Percentiles rank a stretch among this genome's conserved stretches.
Evolutionary conservation across 2,888 invertebrate genomes (phyloP).

Genomic region (Pseudanteris insignis): DNA sequence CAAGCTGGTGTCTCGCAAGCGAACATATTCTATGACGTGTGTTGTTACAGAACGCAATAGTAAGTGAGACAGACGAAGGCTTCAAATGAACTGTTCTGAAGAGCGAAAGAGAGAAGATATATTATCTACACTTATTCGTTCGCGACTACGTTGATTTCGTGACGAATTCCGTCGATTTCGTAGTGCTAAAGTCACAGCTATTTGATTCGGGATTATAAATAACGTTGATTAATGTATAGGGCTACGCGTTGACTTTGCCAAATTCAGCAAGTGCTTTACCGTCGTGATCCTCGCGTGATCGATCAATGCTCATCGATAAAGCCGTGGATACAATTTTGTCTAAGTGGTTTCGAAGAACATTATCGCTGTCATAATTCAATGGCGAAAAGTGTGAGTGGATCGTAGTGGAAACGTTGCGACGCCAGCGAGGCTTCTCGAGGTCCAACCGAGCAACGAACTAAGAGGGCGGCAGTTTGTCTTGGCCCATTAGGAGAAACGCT

Average conservation of each 20-base stretch:
- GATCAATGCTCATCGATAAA: conserved; percentile 16
- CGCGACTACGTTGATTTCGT: conserved; percentile 34
- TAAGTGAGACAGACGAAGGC: conserved; percentile 42
- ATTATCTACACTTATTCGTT: conserved; percentile 34
- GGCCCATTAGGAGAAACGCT: conserved; percentile 66
- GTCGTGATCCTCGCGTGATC: no score
- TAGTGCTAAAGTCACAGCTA: conserved; percentile 30
- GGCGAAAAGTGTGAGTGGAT: conserved; percentile 17
- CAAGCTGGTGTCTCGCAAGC: conserved; percentile 51
- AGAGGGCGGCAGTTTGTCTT: conserved; percentile 65
- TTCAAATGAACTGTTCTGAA: conserved; percentile 28
- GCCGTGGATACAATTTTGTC: conserved; percentile 3
- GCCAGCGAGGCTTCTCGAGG: conserved; percentile 26
- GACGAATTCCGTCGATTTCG: conserved; percentile 44
- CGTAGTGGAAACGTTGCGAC: conserved; percentile 26
- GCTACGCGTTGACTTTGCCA: no score
- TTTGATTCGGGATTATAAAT: conserved; percentile 43
- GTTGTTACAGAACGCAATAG: conserved; percentile 46
- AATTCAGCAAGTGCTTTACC: no score
- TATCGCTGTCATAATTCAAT: conserved; percentile 22
- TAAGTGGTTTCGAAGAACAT: conserved; percentile 19
- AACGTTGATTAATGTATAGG: no score
- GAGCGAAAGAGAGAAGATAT: conserved; percentile 40
- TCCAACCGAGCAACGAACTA: conserved; percentile 56
- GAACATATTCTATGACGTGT: conserved; percentile 51